phyloP scores from a whole-genome alignment of 2,113 vertebrate genomes.

The Rhinoderma darwinii region DNA sequence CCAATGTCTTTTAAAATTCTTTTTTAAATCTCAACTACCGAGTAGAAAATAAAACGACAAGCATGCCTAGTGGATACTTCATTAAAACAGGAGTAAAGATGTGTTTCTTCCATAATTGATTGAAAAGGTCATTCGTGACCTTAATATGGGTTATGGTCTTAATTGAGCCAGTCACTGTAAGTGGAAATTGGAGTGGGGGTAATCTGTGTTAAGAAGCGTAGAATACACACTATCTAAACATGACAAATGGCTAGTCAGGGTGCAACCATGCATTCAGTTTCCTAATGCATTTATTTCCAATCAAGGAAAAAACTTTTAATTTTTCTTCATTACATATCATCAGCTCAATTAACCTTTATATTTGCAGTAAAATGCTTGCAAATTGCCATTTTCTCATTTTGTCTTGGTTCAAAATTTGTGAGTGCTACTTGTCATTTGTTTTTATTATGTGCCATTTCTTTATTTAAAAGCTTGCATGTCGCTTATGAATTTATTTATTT shows the following conservation, averaged over 20 bases:
- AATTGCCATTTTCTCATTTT: slow-evolving; percentile 78
- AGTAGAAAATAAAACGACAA: slow-evolving; percentile 44
- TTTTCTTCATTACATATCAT: slow-evolving; percentile 78
- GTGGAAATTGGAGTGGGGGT: slow-evolving; percentile 54
- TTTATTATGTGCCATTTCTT: slow-evolving; percentile 75
- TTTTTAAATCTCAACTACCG: slow-evolving; percentile 9
- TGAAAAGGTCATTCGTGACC: slow-evolving; percentile 51
- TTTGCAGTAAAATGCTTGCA: slow-evolving; percentile 72
- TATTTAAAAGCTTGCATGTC: slow-evolving; percentile 54
- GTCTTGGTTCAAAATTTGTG: slow-evolving; percentile 76
- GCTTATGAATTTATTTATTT: background rate
- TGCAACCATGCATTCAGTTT: slow-evolving; percentile 65
- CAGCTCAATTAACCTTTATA: slow-evolving; percentile 76
- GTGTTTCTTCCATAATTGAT: slow-evolving; percentile 40
- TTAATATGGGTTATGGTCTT: slow-evolving; percentile 60
- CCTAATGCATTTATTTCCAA: slow-evolving; percentile 65
- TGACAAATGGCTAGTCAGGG: slow-evolving; percentile 66
- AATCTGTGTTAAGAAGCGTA: slow-evolving; percentile 57
- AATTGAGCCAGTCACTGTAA: slow-evolving; percentile 60
- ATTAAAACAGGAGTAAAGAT: slow-evolving; percentile 32
- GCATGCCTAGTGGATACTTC: slow-evolving; percentile 28
- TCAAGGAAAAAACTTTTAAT: slow-evolving; percentile 68
- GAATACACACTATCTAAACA: slow-evolving; percentile 60
- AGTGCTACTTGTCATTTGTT: slow-evolving; percentile 79
- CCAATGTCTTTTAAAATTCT: slow-evolving; percentile 9